These are phyloP conservation scores for Eristalis arbustorum DNA, from an alignment of 2,888 invertebrate species.

Conservation along the genomic window DNA sequence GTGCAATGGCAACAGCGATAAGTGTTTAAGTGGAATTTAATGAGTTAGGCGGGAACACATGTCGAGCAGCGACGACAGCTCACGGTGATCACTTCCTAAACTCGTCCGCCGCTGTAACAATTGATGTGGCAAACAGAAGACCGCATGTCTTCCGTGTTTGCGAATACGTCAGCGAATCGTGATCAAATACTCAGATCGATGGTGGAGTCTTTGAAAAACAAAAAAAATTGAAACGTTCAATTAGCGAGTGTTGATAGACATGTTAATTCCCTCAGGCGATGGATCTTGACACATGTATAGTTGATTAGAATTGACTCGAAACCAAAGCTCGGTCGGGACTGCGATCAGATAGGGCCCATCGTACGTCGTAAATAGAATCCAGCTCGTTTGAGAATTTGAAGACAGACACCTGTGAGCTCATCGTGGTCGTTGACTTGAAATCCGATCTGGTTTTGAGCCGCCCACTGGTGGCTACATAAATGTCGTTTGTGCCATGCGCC, in stretches of 20 bases:
- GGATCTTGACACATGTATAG: neutral
- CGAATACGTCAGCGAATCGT: constrained; percentile 5
- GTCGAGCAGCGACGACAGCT: neutral
- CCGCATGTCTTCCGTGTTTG: constrained; percentile 21
- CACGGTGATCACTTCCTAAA: constrained; percentile 3
- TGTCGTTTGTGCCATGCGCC: neutral
- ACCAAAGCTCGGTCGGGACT: neutral
- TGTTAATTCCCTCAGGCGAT: constrained; percentile 43
- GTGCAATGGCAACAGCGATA: too few species aligned
- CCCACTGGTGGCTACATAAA: neutral
- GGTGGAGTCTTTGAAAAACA: neutral
- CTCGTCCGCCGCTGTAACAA: neutral
- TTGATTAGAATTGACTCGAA: neutral
- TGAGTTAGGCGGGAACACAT: neutral
- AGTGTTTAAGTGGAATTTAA: neutral
- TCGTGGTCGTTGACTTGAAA: neutral
- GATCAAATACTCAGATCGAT: constrained; percentile 12
- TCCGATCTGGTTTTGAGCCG: neutral
- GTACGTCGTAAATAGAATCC: neutral
- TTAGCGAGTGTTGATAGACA: constrained; percentile 25
- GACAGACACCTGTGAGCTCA: neutral
- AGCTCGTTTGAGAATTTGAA: neutral
- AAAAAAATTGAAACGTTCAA: constrained; percentile 6
- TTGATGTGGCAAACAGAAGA: neutral
- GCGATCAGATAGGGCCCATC: neutral